phyloP scores from a whole-genome alignment of 2,888 invertebrate genomes.

The Tipula vernalis region DNA sequence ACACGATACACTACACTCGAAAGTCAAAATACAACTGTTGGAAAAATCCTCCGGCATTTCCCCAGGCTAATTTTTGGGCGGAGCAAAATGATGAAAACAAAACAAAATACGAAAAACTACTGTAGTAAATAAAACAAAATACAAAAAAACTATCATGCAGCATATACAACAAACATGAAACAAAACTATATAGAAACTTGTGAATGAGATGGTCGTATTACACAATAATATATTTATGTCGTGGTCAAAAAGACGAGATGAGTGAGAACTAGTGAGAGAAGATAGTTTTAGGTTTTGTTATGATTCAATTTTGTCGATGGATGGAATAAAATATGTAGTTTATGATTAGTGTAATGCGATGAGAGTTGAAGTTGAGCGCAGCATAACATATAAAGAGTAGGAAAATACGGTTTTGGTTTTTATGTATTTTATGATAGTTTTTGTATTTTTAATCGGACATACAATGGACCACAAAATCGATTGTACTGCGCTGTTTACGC shows the following conservation, averaged over 20 bases:
- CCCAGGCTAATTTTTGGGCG: constrained; percentile 6
- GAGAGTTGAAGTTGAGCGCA: not conserved
- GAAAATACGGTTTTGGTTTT: not conserved
- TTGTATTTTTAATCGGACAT: not conserved
- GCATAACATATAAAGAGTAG: not conserved
- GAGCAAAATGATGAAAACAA: constrained; percentile 5
- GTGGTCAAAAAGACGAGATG: not conserved
- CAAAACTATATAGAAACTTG: not conserved
- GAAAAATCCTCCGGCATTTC: constrained; percentile 7
- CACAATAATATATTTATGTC: not conserved
- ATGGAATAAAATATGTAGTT: not conserved
- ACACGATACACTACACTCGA: not conserved
- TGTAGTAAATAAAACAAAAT: not conserved
- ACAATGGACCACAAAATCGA: not conserved
- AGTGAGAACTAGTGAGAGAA: not conserved
- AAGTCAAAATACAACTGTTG: constrained; percentile 6
- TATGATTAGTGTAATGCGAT: not conserved
- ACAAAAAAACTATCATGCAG: not conserved
- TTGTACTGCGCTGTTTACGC: not conserved
- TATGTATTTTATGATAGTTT: not conserved
- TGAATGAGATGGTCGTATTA: not conserved
- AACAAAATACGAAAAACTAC: not conserved
- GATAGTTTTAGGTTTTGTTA: not conserved
- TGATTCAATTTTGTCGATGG: not conserved
- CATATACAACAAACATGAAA: not conserved